These are phyloP conservation scores for Bellardia pandia DNA, from an alignment of 2,888 invertebrate species.

Conservation along the genomic window DNA sequence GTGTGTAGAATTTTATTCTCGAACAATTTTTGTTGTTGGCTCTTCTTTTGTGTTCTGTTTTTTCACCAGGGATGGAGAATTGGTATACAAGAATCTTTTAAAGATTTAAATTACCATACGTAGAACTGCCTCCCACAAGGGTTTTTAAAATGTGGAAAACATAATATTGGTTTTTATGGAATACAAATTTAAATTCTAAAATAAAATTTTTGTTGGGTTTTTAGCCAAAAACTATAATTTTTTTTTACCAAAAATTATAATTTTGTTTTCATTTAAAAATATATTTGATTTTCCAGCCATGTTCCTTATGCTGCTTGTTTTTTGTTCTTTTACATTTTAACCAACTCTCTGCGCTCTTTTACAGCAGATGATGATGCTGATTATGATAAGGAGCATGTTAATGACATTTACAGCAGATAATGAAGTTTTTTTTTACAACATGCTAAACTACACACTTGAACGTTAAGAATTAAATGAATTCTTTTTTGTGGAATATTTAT, in stretches of 20 bases:
- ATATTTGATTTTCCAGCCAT: too few relatives aligned
- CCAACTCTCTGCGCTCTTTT: background rate
- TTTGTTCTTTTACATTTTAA: slow-evolving; percentile 31
- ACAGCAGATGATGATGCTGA: slow-evolving; percentile 1
- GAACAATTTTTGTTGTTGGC: slow-evolving; percentile 62
- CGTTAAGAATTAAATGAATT: slow-evolving; percentile 13
- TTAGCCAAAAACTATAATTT: too few relatives aligned
- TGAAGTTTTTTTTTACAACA: slow-evolving; percentile 17
- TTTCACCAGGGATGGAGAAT: background rate
- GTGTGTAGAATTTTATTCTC: slow-evolving; percentile 62
- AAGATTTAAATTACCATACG: too few relatives aligned
- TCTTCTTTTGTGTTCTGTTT: slow-evolving; percentile 34
- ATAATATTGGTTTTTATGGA: too few relatives aligned
- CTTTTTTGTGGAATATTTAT: slow-evolving; percentile 11
- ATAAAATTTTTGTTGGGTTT: too few relatives aligned
- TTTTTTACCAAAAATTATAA: too few relatives aligned
- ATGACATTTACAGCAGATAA: slow-evolving; percentile 29
- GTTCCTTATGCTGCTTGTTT: background rate
- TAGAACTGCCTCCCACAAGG: too few relatives aligned
- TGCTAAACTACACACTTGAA: slow-evolving; percentile 14
- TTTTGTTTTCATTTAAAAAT: too few relatives aligned
- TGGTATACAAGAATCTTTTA: too few relatives aligned
- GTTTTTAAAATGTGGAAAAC: too few relatives aligned
- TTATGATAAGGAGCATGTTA: slow-evolving; percentile 41
- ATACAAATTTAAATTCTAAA: too few relatives aligned